Percentiles rank a stretch among this genome's conserved stretches.
These are phyloP conservation scores for Chrysina gloriosa DNA, from an alignment of 2,888 invertebrate genomes.

Conservation along the genomic window DNA sequence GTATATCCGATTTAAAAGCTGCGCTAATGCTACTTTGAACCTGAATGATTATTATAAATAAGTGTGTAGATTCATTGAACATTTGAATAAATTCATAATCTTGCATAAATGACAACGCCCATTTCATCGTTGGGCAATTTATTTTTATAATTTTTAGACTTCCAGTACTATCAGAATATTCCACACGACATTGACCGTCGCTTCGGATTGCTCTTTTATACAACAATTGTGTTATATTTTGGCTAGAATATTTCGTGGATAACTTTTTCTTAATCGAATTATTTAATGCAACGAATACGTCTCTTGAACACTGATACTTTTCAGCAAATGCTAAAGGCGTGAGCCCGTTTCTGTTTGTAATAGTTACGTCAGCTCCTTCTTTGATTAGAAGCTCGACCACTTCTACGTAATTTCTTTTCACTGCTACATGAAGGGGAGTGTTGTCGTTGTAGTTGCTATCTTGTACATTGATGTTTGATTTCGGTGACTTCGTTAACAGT, in stretches of 20 bases:
- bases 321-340: background rate
- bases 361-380: background rate
- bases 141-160: background rate
- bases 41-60: background rate
- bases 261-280: background rate
- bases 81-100: background rate
- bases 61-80: background rate
- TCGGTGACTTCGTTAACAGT: background rate
- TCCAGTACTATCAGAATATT: background rate
- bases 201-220: too few species aligned
- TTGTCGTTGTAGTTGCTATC: background rate
- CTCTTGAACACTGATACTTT: background rate
- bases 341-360: background rate
- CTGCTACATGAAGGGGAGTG: background rate
- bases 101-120: background rate
- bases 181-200: background rate
- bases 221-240: background rate
- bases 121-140: background rate
- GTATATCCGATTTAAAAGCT: too few species aligned
- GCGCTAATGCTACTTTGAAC: background rate
- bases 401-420: background rate
- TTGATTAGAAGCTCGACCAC: background rate
- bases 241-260: background rate
- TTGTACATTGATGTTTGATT: background rate
- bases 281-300: background rate